Conservation (phyloP, 2,797 vertebrate species). For the Coregonus ussuriensis region DNA sequence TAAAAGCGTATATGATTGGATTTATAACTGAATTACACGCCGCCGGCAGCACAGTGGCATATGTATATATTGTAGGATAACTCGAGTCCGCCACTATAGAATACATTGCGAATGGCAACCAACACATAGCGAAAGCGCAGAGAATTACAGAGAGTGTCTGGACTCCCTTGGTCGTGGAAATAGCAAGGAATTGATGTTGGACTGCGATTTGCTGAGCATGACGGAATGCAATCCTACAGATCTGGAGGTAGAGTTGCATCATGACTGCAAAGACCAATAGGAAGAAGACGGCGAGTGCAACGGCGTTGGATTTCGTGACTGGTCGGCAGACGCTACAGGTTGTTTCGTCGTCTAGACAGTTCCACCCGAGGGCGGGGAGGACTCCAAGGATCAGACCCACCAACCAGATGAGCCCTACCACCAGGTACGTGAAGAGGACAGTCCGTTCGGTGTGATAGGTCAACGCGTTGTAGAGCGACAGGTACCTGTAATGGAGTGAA, state of each 20-base stretch:
- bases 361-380: constrained; percentile 88
- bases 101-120: constrained; percentile 90
- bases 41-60: constrained; percentile 84
- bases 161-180: constrained; percentile 89
- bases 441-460: constrained; percentile 90
- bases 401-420: constrained; percentile 83
- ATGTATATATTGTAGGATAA: constrained; percentile 86
- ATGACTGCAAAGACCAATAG: constrained; percentile 88
- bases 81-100: constrained; percentile 86
- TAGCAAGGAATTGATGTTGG: constrained; percentile 88
- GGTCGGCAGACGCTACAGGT: constrained; percentile 87
- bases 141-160: constrained; percentile 87
- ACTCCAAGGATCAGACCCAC: constrained; percentile 78
- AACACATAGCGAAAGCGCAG: constrained; percentile 88
- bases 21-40: constrained; percentile 89
- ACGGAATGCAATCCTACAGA: constrained; percentile 88
- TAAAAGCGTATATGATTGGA: constrained; percentile 89
- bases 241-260: constrained; percentile 92
- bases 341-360: constrained; percentile 82
- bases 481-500: constrained; percentile 76
- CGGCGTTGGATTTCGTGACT: constrained; percentile 86
- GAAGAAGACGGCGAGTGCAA: constrained; percentile 84
- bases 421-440: constrained; percentile 81
- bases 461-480: constrained; percentile 89
- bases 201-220: constrained; percentile 93